Evolutionary conservation across 2,797 vertebrate species (phyloP).

Genomic region (Rhinophrynus dorsalis): DNA sequence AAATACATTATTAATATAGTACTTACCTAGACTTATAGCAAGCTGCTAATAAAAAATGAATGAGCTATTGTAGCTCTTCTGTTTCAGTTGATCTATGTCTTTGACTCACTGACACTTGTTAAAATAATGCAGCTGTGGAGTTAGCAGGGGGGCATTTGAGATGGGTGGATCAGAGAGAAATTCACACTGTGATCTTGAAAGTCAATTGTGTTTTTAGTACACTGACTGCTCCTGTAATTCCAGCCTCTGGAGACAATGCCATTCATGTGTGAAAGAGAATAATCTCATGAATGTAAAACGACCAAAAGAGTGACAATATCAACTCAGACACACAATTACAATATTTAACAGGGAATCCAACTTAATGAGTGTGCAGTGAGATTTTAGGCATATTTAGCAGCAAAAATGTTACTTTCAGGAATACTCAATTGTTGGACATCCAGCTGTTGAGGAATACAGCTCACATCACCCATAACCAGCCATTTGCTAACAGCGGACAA

Average conservation of each 20-base stretch:
- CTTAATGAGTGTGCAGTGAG: too few relatives aligned
- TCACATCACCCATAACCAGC: too few relatives aligned
- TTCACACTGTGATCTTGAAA: conserved; percentile 26
- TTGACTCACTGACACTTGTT: not conserved
- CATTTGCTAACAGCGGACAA: too few relatives aligned
- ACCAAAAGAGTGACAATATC: too few relatives aligned
- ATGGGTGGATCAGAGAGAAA: conserved; percentile 1
- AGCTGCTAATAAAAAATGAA: conserved; percentile 9
- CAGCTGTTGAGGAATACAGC: too few relatives aligned
- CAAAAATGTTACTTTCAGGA: too few relatives aligned
- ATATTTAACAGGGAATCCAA: too few relatives aligned
- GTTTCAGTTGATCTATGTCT: conserved; percentile 5
- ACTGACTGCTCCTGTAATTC: not conserved
- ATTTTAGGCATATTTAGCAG: too few relatives aligned
- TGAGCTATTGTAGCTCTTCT: not conserved
- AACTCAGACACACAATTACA: too few relatives aligned
- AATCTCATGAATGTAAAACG: too few relatives aligned
- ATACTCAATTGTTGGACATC: too few relatives aligned
- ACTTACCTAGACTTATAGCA: not conserved
- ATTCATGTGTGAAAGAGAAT: too few relatives aligned
- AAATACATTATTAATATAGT: not conserved
- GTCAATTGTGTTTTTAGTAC: not conserved
- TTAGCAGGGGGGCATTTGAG: conserved; percentile 1
- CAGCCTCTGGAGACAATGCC: not conserved
- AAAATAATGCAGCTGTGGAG: conserved; percentile 19